Evolutionary conservation across 2,888 invertebrate species (phyloP).

Genomic region (Amphipoea lucens): DNA sequence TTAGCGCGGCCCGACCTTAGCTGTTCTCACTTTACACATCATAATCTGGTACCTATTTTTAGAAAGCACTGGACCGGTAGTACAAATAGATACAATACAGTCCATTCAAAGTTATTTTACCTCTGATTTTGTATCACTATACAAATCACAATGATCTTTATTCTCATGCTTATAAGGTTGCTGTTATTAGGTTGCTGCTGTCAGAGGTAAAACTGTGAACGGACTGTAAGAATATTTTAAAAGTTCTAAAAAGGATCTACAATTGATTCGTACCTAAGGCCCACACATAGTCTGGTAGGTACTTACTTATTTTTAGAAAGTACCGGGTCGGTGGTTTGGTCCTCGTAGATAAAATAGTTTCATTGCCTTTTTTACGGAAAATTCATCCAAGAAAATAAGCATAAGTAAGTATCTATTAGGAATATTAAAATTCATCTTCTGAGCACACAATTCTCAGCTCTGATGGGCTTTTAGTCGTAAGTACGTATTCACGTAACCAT

Average conservation of each 20-base stretch:
- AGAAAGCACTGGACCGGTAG: not conserved
- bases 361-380: not conserved
- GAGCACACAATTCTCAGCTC: not conserved
- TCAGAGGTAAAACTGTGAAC: too few species aligned
- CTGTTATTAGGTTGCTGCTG: too few species aligned
- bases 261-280: not conserved
- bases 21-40: too few species aligned
- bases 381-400: not conserved
- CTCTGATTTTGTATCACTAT: too few species aligned
- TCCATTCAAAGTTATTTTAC: too few species aligned
- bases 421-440: not conserved
- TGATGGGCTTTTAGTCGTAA: not conserved
- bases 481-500: not conserved
- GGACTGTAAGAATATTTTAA: too few species aligned
- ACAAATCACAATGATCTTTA: too few species aligned
- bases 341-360: not conserved
- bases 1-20: too few species aligned
- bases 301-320: not conserved
- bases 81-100: too few species aligned
- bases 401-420: not conserved
- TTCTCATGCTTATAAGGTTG: too few species aligned
- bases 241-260: not conserved
- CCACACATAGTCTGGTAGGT: not conserved
- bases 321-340: too few species aligned
- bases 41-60: not conserved